These are phyloP conservation scores for Hylomyscus alleni DNA, from an alignment of 2,797 vertebrate species.

Conservation along the genomic window DNA sequence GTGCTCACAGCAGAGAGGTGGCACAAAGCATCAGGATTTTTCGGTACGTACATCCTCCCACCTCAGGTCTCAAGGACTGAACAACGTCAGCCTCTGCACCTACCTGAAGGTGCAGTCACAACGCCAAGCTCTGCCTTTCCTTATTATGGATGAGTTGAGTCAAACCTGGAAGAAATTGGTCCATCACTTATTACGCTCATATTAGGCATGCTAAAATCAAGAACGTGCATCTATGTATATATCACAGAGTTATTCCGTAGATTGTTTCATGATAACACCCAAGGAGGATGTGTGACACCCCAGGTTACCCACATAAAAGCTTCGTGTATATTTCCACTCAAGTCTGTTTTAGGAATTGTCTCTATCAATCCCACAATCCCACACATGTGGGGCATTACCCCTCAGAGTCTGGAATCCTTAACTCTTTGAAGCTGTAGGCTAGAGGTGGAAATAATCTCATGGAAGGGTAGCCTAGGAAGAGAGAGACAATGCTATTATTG, in stretches of 20 bases:
- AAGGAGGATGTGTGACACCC: not conserved
- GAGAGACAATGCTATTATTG: not conserved
- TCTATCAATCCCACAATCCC: not conserved
- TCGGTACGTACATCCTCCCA: not conserved
- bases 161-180: slow-evolving; percentile 69
- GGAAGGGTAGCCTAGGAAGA: not conserved
- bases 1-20: not conserved
- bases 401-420: not conserved
- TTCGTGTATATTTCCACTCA: not conserved
- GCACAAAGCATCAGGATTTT: not conserved
- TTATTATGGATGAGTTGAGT: slow-evolving; percentile 47
- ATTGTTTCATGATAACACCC: not conserved
- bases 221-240: not conserved
- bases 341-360: not conserved
- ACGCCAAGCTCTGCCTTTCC: not conserved
- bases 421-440: not conserved
- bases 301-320: not conserved
- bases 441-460: not conserved
- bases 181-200: not conserved
- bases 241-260: not conserved
- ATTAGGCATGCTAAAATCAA: slow-evolving; percentile 26
- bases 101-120: slow-evolving; percentile 4
- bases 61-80: not conserved
- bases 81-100: not conserved
- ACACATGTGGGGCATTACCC: not conserved